A percentile compares a stretch with the other conserved stretches of the same genome.
phyloP scores from a whole-genome alignment of 1,140 invertebrate species.

The Rhopalosiphum maidis region DNA sequence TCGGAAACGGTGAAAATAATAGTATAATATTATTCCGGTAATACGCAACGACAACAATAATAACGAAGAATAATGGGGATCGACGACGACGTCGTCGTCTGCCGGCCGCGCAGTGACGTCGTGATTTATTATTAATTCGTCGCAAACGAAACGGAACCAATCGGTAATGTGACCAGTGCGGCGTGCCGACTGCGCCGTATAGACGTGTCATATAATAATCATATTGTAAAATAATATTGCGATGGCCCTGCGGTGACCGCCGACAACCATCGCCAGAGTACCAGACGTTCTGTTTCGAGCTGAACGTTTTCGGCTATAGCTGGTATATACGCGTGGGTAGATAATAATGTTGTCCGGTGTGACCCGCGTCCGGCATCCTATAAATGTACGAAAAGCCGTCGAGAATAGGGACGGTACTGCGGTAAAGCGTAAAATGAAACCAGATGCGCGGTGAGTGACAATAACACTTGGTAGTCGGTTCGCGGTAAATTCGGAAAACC shows the following conservation, averaged over 20 bases:
- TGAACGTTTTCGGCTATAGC: too few species aligned
- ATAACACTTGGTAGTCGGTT: too few species aligned
- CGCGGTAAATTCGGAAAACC: too few species aligned
- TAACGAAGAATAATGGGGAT: slow-evolving; percentile 1
- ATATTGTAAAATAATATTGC: background rate
- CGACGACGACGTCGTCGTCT: background rate
- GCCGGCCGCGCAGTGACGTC: background rate
- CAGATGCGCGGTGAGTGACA: too few species aligned
- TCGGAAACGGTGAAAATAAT: background rate
- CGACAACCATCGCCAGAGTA: background rate
- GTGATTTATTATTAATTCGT: slow-evolving; percentile 17
- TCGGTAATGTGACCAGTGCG: background rate
- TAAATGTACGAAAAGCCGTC: too few species aligned
- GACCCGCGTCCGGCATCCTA: too few species aligned
- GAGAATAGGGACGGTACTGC: too few species aligned
- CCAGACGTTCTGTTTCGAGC: background rate
- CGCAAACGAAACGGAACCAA: slow-evolving; percentile 16
- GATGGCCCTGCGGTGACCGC: background rate
- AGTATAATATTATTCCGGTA: slow-evolving; percentile 10
- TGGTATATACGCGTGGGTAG: too few species aligned
- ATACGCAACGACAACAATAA: background rate
- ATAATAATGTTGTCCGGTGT: too few species aligned
- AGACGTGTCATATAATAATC: background rate
- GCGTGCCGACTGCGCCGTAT: background rate
- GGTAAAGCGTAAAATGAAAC: too few species aligned